A percentile compares a stretch with the other conserved stretches of the same genome.
Conservation (phyloP, 1,140 invertebrate genomes). For the Bombus difficillimus region DNA sequence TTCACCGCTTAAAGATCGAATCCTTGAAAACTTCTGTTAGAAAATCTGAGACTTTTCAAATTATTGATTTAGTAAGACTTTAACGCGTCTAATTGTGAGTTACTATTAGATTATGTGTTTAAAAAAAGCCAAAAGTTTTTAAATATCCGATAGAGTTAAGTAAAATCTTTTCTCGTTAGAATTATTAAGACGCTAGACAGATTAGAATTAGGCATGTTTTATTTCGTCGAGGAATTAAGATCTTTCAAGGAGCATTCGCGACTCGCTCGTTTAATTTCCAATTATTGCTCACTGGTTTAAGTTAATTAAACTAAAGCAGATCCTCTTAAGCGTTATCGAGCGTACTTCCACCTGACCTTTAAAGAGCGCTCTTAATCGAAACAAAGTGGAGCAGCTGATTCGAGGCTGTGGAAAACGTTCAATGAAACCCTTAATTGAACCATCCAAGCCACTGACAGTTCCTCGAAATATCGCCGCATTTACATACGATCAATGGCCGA, state of each 20-base stretch:
- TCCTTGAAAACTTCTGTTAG: too few species aligned
- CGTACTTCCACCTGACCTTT: not conserved
- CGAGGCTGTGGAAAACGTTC: not conserved
- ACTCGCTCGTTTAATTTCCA: not conserved
- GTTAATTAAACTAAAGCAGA: not conserved
- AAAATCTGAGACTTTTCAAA: too few species aligned
- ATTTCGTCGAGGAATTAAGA: not conserved
- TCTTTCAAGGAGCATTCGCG: not conserved
- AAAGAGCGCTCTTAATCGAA: not conserved
- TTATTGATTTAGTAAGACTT: too few species aligned
- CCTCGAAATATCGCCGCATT: not conserved
- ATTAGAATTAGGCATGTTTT: not conserved
- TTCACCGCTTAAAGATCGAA: not conserved
- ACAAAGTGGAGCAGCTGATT: not conserved
- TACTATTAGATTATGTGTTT: too few species aligned
- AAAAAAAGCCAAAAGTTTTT: too few species aligned
- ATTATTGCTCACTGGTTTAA: not conserved
- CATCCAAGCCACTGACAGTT: constrained; percentile 1
- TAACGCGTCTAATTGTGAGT: too few species aligned
- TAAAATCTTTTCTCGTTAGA: too few species aligned
- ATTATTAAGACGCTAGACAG: too few species aligned
- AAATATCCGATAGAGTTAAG: too few species aligned
- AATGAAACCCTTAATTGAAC: constrained; percentile 1
- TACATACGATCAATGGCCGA: constrained; percentile 10
- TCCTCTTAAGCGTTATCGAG: not conserved